Percentiles rank a stretch among this genome's conserved stretches.
These are phyloP conservation scores for Cephus rjabovi DNA, from an alignment of 2,888 invertebrate genomes.

Conservation along the genomic window DNA sequence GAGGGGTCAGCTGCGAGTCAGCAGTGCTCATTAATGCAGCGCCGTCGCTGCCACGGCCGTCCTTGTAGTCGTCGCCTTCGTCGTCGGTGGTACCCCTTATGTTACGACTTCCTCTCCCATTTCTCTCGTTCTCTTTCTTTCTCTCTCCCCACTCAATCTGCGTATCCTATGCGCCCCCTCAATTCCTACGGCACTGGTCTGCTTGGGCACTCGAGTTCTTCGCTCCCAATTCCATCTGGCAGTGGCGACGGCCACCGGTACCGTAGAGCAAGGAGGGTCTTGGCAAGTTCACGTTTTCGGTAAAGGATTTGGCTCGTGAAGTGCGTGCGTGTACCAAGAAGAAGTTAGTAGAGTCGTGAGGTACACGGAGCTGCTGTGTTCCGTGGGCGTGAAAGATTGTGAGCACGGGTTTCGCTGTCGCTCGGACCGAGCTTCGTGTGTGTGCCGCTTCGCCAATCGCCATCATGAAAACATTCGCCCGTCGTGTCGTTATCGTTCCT, in stretches of 20 bases:
- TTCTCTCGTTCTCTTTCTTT: background rate
- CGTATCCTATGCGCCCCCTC: slow-evolving; percentile 2
- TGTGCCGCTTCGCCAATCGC: slow-evolving; percentile 38
- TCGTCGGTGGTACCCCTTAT: background rate
- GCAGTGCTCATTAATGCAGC: background rate
- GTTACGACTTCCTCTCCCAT: background rate
- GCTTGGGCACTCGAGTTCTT: slow-evolving; percentile 19
- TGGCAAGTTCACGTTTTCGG: slow-evolving; percentile 1
- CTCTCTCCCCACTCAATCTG: background rate
- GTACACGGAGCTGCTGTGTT: background rate
- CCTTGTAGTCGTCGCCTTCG: background rate
- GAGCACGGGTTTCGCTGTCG: background rate
- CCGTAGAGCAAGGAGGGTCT: background rate
- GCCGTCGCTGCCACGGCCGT: background rate
- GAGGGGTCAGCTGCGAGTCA: background rate
- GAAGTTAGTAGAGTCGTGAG: background rate
- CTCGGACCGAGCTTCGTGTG: background rate
- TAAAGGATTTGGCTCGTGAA: background rate
- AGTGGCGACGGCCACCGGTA: slow-evolving; percentile 10
- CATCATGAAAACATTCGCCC: slow-evolving; percentile 58
- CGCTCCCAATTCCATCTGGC: slow-evolving; percentile 24
- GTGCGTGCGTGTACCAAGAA: background rate
- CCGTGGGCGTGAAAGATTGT: background rate
- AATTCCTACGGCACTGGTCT: slow-evolving; percentile 4
- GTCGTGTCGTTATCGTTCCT: slow-evolving; percentile 44